Conservation (phyloP, 2,888 invertebrate genomes). For the Noctua janthina region DNA sequence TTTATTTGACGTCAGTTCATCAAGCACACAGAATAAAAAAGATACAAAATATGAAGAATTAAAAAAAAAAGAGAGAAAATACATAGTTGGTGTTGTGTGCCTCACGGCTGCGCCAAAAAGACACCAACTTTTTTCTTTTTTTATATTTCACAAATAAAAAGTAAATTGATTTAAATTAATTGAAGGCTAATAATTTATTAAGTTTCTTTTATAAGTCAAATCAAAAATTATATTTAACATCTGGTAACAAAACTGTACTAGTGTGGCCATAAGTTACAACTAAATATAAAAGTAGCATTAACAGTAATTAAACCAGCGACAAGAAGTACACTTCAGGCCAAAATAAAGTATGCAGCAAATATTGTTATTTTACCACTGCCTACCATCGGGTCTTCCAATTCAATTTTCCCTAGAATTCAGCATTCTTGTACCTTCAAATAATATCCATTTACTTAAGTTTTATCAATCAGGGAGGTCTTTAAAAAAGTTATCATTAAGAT, state of each 20-base stretch:
- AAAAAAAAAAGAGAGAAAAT: too few species aligned
- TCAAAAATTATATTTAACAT: not conserved
- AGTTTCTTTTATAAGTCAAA: not conserved
- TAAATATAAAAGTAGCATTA: constrained; percentile 17
- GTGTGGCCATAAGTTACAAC: constrained; percentile 26
- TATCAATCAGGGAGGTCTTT: not conserved
- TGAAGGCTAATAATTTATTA: not conserved
- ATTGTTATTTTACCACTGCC: not conserved
- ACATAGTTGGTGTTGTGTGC: too few species aligned
- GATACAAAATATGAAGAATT: too few species aligned
- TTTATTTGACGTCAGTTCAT: too few species aligned
- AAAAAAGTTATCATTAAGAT: not conserved
- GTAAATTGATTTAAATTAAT: too few species aligned
- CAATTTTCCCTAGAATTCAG: not conserved
- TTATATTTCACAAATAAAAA: too few species aligned
- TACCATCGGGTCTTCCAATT: not conserved
- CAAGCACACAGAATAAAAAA: too few species aligned
- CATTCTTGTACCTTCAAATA: not conserved
- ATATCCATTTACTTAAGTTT: not conserved
- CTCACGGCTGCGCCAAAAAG: too few species aligned
- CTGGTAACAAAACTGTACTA: not conserved
- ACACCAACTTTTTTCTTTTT: too few species aligned
- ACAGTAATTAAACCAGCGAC: constrained; percentile 9
- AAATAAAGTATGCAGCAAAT: not conserved
- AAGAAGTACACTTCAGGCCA: constrained; percentile 23